Conservation (phyloP, 2,113 vertebrate genomes). For the Salvelinus sp. region DNA sequence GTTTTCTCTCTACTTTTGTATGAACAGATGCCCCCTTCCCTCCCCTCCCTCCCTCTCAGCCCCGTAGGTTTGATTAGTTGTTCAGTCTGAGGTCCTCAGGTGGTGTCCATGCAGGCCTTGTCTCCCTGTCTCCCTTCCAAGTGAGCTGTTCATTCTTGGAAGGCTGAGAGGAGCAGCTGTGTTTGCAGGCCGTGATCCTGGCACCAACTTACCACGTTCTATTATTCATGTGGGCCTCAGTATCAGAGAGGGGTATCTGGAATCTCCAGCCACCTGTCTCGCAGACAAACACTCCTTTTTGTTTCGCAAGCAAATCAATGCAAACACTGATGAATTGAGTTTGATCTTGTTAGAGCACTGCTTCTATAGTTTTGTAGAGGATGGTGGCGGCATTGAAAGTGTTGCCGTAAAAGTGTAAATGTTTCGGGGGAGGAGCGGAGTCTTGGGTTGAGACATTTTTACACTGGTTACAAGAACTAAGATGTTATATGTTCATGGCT, state of each 20-base stretch:
- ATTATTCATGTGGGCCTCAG: slow-evolving; percentile 97
- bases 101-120: slow-evolving; percentile 73
- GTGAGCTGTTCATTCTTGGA: slow-evolving; percentile 89
- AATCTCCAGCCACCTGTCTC: slow-evolving; percentile 94
- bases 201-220: slow-evolving; percentile 92
- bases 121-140: slow-evolving; percentile 80
- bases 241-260: slow-evolving; percentile 81
- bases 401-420: slow-evolving; percentile 83
- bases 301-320: slow-evolving; percentile 88
- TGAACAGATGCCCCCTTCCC: slow-evolving; percentile 4
- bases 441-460: background rate
- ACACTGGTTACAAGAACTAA: slow-evolving; percentile 2
- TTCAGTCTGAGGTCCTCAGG: slow-evolving; percentile 83
- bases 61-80: slow-evolving; percentile 31
- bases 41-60: slow-evolving; percentile 2
- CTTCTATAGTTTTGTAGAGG: slow-evolving; percentile 61
- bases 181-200: slow-evolving; percentile 93
- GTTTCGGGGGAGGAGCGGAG: slow-evolving; percentile 61
- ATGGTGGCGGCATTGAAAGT: slow-evolving; percentile 79
- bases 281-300: slow-evolving; percentile 93
- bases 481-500: background rate
- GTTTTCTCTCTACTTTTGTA: background rate
- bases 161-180: slow-evolving; percentile 88
- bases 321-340: slow-evolving; percentile 93
- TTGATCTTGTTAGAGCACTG: slow-evolving; percentile 89